A percentile compares a stretch with the other conserved stretches of the same genome.
These are phyloP conservation scores for Nowickia ferox DNA, from an alignment of 2,888 invertebrate genomes.

Conservation along the genomic window DNA sequence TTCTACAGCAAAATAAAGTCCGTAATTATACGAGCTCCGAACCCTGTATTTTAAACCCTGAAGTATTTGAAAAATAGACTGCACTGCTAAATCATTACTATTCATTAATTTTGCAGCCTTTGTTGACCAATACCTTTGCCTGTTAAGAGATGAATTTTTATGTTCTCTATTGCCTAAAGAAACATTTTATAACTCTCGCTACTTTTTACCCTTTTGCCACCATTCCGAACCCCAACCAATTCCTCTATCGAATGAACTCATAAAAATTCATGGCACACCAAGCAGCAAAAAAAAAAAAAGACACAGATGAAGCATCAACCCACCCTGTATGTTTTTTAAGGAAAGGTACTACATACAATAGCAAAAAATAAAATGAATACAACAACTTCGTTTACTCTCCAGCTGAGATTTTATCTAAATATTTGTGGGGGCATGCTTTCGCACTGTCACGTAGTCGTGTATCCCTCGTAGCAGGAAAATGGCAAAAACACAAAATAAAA, in stretches of 20 bases:
- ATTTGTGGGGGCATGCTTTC: conserved; percentile 32
- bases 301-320: conserved; percentile 4
- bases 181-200: conserved; percentile 37
- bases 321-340: conserved; percentile 1
- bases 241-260: conserved; percentile 46
- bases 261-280: conserved; percentile 70
- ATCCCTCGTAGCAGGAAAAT: background rate
- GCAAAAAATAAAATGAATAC: conserved; percentile 31
- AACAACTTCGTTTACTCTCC: conserved; percentile 60
- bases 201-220: conserved; percentile 10
- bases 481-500: conserved; percentile 8
- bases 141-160: conserved; percentile 58
- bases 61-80: background rate
- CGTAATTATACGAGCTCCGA: too few species aligned
- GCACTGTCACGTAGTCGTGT: conserved; percentile 35
- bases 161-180: conserved; percentile 38
- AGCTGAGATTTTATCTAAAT: conserved; percentile 68
- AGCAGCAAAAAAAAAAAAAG: background rate
- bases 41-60: too few species aligned
- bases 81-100: background rate
- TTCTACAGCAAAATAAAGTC: too few species aligned
- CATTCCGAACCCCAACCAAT: background rate
- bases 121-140: conserved; percentile 33
- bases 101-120: background rate
- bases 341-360: conserved; percentile 15